A percentile compares a stretch with the other conserved stretches of the same genome.
These are phyloP conservation scores for Sinosuthora webbiana DNA, from an alignment of 2,113 vertebrate genomes.

Conservation along the genomic window DNA sequence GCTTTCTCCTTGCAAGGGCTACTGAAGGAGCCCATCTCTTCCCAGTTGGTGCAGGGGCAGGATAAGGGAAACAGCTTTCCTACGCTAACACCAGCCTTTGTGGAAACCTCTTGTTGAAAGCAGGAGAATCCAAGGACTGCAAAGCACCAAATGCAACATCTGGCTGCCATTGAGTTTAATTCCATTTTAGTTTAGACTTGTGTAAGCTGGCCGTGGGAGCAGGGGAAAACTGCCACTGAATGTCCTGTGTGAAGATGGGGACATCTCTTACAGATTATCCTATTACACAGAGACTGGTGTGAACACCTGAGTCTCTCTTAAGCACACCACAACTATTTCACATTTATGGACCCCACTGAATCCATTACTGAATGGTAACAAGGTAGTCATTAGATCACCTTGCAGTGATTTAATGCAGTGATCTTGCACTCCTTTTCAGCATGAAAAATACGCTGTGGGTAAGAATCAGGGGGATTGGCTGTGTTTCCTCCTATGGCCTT, in stretches of 20 bases:
- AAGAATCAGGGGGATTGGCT: fast-evolving
- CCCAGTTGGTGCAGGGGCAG: not conserved
- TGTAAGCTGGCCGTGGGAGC: not conserved
- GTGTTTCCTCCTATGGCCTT: not conserved
- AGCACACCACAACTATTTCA: not conserved
- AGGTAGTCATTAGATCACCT: not conserved
- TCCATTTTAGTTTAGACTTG: not conserved
- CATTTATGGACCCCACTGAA: not conserved
- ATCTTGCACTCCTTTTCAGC: not conserved
- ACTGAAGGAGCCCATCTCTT: not conserved
- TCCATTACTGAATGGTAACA: not conserved
- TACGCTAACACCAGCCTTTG: not conserved
- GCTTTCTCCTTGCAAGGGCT: not conserved
- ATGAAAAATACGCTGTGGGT: not conserved
- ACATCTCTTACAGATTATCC: not conserved
- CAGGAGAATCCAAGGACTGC: not conserved
- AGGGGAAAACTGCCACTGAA: not conserved
- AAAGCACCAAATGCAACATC: not conserved
- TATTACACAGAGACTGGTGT: not conserved
- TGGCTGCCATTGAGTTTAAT: not conserved
- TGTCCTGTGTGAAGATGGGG: not conserved
- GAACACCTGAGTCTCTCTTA: not conserved
- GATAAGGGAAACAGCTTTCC: not conserved
- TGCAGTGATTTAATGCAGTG: not conserved
- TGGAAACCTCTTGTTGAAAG: not conserved